Percentiles rank a stretch among this genome's conserved stretches.
These are phyloP conservation scores for Malacoraja senta DNA, from an alignment of 2,797 vertebrate genomes.

Conservation along the genomic window DNA sequence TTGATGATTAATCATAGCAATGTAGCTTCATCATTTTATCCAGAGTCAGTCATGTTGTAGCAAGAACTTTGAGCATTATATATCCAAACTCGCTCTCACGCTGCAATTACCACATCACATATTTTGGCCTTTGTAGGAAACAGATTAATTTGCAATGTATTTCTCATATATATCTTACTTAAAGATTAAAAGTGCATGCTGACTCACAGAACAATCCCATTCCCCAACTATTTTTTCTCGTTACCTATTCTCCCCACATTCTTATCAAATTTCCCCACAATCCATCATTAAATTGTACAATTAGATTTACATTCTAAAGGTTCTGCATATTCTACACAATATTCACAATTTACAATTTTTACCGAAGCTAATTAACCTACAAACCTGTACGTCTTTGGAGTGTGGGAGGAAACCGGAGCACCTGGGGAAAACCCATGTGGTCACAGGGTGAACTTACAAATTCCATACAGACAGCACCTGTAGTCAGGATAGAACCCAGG, in stretches of 20 bases:
- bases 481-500: no score
- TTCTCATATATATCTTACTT: background rate
- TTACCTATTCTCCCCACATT: no score
- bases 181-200: no score
- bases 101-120: background rate
- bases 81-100: background rate
- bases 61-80: background rate
- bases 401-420: no score
- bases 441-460: no score
- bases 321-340: background rate
- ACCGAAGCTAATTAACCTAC: no score
- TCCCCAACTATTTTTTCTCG: no score
- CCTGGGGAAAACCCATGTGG: no score
- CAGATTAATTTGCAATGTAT: background rate
- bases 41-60: background rate
- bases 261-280: no score
- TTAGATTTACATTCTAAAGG: background rate
- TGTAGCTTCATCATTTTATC: background rate
- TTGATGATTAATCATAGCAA: background rate
- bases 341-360: background rate
- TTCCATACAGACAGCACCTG: no score
- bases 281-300: background rate
- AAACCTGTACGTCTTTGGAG: no score
- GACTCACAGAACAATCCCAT: no score
- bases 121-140: background rate